A percentile compares a stretch with the other conserved stretches of the same genome.
These are phyloP conservation scores for Bombus waltoni DNA, from an alignment of 1,140 invertebrate species.

Conservation along the genomic window DNA sequence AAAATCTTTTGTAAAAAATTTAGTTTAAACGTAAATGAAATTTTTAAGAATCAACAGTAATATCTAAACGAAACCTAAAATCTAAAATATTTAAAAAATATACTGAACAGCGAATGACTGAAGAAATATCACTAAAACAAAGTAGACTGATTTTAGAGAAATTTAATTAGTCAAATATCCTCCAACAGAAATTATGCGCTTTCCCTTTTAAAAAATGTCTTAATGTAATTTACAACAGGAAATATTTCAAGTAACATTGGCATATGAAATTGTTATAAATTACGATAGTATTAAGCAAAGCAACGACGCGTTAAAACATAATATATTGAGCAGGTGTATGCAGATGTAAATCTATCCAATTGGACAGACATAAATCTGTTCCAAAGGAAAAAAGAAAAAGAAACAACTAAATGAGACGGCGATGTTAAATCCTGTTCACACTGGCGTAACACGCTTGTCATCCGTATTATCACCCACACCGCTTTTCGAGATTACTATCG, in stretches of 20 bases:
- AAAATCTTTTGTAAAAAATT: too few relatives aligned
- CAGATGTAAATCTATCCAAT: constrained; percentile 20
- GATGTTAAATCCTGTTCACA: constrained; percentile 35
- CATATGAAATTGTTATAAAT: not conserved
- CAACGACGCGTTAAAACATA: not conserved
- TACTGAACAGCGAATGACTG: too few relatives aligned
- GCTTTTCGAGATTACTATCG: constrained; percentile 5
- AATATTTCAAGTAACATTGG: not conserved
- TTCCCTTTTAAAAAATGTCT: not conserved
- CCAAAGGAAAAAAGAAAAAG: too few relatives aligned
- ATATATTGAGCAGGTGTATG: not conserved
- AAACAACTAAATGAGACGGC: not conserved
- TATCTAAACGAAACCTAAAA: too few relatives aligned
- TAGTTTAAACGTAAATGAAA: not conserved
- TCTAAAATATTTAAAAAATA: too few relatives aligned
- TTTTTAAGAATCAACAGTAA: not conserved
- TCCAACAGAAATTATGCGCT: not conserved
- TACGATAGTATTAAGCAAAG: too few relatives aligned
- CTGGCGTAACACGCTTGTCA: constrained; percentile 32
- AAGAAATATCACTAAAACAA: not conserved
- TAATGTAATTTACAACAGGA: not conserved
- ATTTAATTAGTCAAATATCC: not conserved
- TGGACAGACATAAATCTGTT: not conserved
- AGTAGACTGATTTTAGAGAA: not conserved
- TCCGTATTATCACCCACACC: constrained; percentile 24